Base-by-base conservation (phyloP, 2,888 invertebrate genomes). In the Smittia aterrima region DNA sequence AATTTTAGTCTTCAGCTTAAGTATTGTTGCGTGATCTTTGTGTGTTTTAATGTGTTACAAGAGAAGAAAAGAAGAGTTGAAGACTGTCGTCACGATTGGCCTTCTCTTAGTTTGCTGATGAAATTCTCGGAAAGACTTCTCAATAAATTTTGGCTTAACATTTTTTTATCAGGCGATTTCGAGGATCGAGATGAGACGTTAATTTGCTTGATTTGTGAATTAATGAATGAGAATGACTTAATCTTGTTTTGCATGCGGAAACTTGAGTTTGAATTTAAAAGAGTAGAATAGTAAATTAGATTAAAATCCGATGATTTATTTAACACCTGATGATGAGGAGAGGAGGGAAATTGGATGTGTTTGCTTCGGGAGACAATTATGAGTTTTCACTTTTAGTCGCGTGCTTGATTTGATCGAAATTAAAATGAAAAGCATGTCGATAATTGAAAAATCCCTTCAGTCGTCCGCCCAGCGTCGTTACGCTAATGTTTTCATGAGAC, bases 171-270 rank as follows among this genome's bases (percentile, higher is more conserved):
- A 47, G 47, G 16, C 13, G n/a, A n/a, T 11, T 11, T 47, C 47
- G n/a, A 11, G 3, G 9, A 47, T n/a, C 2, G 32, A 32, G 32
- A 47, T 47, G 47, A 47, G 2, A 3, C 47, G 47, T 47, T 58
- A 58, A 58, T 58, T 22, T 58, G 20, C n/a, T 58, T 58, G 4
- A 47, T 32, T 32, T 58, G 58, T 20, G 58, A 58, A 58, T 58
- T 25, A 66, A 66, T 66, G 20, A 66, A 66, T 66, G 66, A 24
- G 32, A 66, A 67, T 67, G 67, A 67, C 67, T 67, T 67, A 67
- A 67, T 67, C 67, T 67, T 32, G 41, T 67, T 67, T 67, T 27
- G 25, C 67, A 67, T 22, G 3, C 32, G 3, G 62, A 62, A 62
- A 24, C 11, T 24, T 62, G 32, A 32, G 9, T 32, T 32, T 32